Conservation (phyloP, 2,888 invertebrate species). For the Lasioglossum calceatum region DNA sequence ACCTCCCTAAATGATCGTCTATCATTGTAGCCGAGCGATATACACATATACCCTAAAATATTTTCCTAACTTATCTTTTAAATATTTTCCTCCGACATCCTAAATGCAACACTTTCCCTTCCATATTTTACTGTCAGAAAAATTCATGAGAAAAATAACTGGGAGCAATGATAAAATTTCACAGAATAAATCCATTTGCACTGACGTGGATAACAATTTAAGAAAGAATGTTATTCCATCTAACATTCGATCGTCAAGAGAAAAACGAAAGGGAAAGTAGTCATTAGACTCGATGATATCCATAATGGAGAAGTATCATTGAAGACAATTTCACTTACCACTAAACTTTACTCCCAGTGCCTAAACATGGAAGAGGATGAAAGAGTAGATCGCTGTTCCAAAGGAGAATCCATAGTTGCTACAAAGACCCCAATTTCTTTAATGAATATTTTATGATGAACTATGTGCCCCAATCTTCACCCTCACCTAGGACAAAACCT, state of each 20-base stretch:
- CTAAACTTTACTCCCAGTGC: conserved; percentile 60
- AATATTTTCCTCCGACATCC: conserved; percentile 26
- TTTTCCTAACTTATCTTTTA: conserved; percentile 1
- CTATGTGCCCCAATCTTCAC: conserved; percentile 59
- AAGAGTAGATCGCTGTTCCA: conserved; percentile 54
- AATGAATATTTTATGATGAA: conserved; percentile 59
- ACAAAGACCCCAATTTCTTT: conserved; percentile 56
- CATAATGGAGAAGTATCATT: conserved; percentile 49
- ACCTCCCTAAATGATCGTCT: not conserved
- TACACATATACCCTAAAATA: not conserved
- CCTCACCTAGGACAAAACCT: conserved; percentile 60
- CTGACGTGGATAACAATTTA: conserved; percentile 13
- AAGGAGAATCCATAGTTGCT: conserved; percentile 58
- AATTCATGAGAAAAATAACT: conserved; percentile 33
- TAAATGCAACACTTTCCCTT: conserved; percentile 49
- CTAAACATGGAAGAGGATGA: conserved; percentile 58
- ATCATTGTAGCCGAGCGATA: not conserved
- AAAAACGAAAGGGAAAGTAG: conserved; percentile 51
- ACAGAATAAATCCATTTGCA: conserved; percentile 14
- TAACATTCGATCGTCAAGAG: conserved; percentile 23
- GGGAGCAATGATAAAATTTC: conserved; percentile 43
- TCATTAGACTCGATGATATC: conserved; percentile 33
- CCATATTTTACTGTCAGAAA: conserved; percentile 30
- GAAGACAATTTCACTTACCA: conserved; percentile 60
- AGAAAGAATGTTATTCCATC: conserved; percentile 20